These are phyloP conservation scores for Ligdia adustata DNA, from an alignment of 2,888 invertebrate genomes.

Conservation along the genomic window DNA sequence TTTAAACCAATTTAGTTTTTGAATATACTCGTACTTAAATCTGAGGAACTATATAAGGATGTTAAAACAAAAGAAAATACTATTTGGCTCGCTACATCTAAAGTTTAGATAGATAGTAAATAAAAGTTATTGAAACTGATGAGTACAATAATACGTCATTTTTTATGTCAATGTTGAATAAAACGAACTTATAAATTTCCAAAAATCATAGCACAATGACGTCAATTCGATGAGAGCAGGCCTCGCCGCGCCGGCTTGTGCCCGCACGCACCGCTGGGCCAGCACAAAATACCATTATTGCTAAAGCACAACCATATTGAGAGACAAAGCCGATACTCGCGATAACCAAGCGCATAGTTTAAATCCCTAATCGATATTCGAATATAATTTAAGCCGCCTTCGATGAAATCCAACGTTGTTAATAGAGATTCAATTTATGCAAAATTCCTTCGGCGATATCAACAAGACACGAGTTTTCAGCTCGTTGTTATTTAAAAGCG, in stretches of 20 bases:
- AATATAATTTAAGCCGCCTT: constrained; percentile 50
- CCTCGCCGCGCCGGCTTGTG: constrained; percentile 9
- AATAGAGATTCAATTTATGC: constrained; percentile 29
- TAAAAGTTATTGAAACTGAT: no score
- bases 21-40: no score
- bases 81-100: no score
- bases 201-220: constrained; percentile 2
- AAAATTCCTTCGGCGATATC: constrained; percentile 23
- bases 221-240: constrained; percentile 22
- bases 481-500: not conserved
- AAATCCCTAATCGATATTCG: constrained; percentile 55
- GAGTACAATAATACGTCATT: no score
- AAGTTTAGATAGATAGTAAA: no score
- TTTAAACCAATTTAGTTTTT: no score
- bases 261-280: constrained; percentile 46
- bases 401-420: constrained; percentile 26
- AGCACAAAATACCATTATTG: constrained; percentile 61
- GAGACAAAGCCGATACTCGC: constrained; percentile 58
- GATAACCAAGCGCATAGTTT: constrained; percentile 48
- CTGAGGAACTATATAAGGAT: no score
- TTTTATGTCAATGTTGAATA: no score
- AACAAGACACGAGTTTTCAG: constrained; percentile 11
- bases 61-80: no score
- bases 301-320: constrained; percentile 54
- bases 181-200: no score